Evolutionary conservation across 2,113 vertebrate genomes (phyloP).

Genomic region (Gymnarchus niloticus): DNA sequence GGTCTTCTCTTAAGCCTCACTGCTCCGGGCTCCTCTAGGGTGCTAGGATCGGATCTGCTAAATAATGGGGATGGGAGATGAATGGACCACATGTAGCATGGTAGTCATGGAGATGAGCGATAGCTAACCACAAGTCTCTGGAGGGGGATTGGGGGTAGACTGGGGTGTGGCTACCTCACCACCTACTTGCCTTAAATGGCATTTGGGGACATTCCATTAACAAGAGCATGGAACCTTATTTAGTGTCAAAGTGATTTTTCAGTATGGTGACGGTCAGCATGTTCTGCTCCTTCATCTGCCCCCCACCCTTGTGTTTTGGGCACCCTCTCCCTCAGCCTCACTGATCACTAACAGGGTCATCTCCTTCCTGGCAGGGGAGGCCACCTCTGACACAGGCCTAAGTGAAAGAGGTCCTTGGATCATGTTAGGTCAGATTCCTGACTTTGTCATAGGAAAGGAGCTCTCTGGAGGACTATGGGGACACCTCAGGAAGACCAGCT

Average conservation of each 20-base stretch:
- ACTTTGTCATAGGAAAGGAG: not conserved
- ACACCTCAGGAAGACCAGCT: not conserved
- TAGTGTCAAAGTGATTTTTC: not conserved
- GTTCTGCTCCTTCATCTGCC: not conserved
- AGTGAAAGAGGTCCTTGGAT: not conserved
- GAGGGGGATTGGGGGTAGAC: not conserved
- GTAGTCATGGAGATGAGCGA: not conserved
- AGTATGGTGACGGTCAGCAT: not conserved
- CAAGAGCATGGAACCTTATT: slow-evolving; percentile 32
- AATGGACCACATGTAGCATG: no score
- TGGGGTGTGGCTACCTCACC: not conserved
- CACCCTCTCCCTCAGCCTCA: not conserved
- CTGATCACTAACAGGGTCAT: no score
- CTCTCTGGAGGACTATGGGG: not conserved
- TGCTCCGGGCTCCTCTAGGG: no score
- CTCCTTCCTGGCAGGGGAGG: not conserved
- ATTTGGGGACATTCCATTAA: slow-evolving; percentile 64
- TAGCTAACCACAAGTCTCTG: not conserved
- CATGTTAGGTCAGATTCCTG: not conserved
- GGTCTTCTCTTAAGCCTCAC: not conserved
- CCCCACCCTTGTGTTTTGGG: no score
- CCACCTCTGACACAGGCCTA: not conserved
- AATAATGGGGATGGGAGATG: no score
- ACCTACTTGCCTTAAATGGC: slow-evolving; percentile 50
- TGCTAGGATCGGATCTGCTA: no score